These are phyloP conservation scores for Platycnemis pennipes DNA, from an alignment of 2,888 invertebrate genomes.

Conservation along the genomic window DNA sequence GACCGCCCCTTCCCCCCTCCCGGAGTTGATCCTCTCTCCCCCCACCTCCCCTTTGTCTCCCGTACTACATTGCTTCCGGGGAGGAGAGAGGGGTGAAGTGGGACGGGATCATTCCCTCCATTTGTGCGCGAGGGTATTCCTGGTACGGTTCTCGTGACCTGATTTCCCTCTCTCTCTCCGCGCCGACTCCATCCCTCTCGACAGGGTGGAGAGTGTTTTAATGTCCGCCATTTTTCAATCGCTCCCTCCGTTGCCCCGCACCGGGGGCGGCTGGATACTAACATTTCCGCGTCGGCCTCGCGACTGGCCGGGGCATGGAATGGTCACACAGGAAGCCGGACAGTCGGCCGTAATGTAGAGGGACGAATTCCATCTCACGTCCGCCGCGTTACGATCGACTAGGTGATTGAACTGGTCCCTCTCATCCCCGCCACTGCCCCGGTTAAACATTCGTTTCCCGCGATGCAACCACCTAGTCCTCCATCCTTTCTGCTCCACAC, in stretches of 20 bases:
- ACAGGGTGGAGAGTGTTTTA: slow-evolving; percentile 7
- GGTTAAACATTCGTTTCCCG: background rate
- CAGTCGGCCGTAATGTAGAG: slow-evolving; percentile 34
- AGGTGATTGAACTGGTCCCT: background rate
- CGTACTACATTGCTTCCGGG: background rate
- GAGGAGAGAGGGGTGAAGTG: background rate
- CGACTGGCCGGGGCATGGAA: background rate
- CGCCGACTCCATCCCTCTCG: background rate
- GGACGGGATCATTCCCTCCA: slow-evolving; percentile 7
- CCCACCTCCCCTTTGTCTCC: too few relatives aligned
- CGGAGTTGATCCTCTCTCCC: background rate
- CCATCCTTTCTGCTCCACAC: background rate
- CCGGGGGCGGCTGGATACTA: background rate
- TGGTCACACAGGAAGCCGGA: slow-evolving; percentile 1
- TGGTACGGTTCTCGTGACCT: background rate
- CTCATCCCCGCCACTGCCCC: background rate
- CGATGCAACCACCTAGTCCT: background rate
- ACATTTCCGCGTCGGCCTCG: background rate
- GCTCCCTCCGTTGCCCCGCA: background rate
- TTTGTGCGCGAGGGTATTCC: slow-evolving; percentile 1
- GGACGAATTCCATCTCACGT: slow-evolving; percentile 43
- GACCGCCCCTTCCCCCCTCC: background rate
- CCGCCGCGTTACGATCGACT: slow-evolving; percentile 30
- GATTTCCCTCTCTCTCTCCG: slow-evolving; percentile 32
- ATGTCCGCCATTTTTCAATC: slow-evolving; percentile 62